These are phyloP conservation scores for Chrysochloris asiatica DNA, from an alignment of 2,113 vertebrate species.

Conservation along the genomic window DNA sequence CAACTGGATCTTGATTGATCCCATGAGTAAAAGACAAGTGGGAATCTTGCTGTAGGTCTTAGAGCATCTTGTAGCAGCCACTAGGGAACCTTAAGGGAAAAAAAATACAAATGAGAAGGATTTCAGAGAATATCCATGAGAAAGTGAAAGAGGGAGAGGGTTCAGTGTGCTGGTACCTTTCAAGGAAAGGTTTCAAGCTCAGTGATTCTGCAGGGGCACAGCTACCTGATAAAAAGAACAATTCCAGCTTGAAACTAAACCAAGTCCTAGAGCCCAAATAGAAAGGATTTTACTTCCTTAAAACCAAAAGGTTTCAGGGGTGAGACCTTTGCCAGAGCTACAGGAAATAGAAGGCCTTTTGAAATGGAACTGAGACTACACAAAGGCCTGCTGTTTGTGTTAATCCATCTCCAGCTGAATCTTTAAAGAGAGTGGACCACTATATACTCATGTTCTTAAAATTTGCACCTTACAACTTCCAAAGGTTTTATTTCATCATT, in stretches of 20 bases:
- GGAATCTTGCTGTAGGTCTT: not conserved
- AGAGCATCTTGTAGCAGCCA: not conserved
- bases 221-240: not conserved
- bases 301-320: not conserved
- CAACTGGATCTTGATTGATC: not conserved
- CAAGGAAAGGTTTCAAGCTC: not conserved
- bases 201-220: not conserved
- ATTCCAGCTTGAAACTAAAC: constrained; percentile 1
- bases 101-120: not conserved
- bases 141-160: not conserved
- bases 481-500: no score
- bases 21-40: not conserved
- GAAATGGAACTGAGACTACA: no score
- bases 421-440: no score
- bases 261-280: not conserved
- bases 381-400: no score
- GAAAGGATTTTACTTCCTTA: constrained; percentile 14
- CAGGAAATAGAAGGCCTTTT: not conserved
- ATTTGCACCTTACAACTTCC: no score
- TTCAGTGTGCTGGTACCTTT: not conserved
- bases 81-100: constrained; percentile 21
- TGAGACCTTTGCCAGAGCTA: not conserved
- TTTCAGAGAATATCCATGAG: not conserved
- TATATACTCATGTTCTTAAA: no score
- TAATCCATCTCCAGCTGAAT: no score